These are phyloP conservation scores for Acanthococcus lagerstroemiae DNA, from an alignment of 2,888 invertebrate genomes.

Conservation along the genomic window DNA sequence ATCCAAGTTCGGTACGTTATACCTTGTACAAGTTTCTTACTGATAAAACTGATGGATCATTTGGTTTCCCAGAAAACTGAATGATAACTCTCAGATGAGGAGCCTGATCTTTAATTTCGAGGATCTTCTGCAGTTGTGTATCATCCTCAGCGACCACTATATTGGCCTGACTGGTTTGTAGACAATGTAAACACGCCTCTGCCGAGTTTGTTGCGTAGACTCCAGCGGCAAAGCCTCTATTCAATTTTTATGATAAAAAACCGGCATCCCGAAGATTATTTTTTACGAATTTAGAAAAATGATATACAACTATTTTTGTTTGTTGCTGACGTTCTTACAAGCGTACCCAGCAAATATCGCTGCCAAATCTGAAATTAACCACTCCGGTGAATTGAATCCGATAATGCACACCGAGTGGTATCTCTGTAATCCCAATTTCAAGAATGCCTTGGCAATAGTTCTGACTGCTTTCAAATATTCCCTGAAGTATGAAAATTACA, in stretches of 20 bases:
- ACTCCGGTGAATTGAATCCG: conserved; percentile 85
- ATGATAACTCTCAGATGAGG: conserved; percentile 70
- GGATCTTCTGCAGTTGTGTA: conserved; percentile 74
- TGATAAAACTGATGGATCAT: conserved; percentile 47
- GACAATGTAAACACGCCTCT: conserved; percentile 72
- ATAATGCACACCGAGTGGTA: conserved; percentile 75
- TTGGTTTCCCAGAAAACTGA: conserved; percentile 52
- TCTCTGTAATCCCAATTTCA: conserved; percentile 71
- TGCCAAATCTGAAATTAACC: conserved; percentile 76
- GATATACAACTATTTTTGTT: too few species aligned
- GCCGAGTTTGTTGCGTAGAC: conserved; percentile 86
- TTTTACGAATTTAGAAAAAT: too few species aligned
- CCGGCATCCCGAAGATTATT: too few species aligned
- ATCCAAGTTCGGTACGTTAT: too few species aligned
- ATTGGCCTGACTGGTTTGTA: conserved; percentile 63
- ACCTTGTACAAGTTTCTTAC: too few species aligned
- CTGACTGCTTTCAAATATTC: conserved; percentile 67
- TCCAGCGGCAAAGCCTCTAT: conserved; percentile 70
- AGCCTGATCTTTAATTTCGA: conserved; percentile 55
- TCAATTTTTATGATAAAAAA: too few species aligned
- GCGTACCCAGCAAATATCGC: conserved; percentile 86
- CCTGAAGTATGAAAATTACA: too few species aligned
- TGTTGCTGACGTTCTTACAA: too few species aligned
- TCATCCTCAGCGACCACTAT: conserved; percentile 81
- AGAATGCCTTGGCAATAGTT: conserved; percentile 70